Evolutionary conservation across 1,140 invertebrate genomes (phyloP).

Genomic region (Drosophila varians): DNA sequence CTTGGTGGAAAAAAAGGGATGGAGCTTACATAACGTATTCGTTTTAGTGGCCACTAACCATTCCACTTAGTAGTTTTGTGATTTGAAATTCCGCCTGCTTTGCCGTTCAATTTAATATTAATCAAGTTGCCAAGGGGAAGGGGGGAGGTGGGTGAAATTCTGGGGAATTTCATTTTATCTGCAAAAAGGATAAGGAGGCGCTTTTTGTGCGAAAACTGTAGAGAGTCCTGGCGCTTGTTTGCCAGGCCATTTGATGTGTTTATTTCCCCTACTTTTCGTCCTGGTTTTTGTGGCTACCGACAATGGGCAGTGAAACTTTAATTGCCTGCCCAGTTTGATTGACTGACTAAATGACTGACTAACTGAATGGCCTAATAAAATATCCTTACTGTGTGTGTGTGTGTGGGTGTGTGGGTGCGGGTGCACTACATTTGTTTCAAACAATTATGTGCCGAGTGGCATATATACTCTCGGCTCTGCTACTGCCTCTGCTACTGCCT

Average conservation of each 20-base stretch:
- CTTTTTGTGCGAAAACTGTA: not conserved
- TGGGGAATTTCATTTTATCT: slow-evolving; percentile 28
- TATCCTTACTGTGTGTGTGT: slow-evolving; percentile 32
- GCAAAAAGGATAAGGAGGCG: slow-evolving; percentile 14
- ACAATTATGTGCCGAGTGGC: slow-evolving; percentile 75
- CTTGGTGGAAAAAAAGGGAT: not conserved
- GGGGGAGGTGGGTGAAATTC: not conserved
- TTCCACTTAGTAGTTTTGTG: not conserved
- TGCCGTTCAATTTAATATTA: slow-evolving; percentile 35
- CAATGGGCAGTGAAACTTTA: slow-evolving; percentile 74
- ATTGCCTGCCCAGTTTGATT: slow-evolving; percentile 72
- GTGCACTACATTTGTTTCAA: slow-evolving; percentile 75
- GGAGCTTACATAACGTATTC: not conserved
- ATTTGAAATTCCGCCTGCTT: slow-evolving; percentile 8
- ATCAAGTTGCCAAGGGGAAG: not conserved
- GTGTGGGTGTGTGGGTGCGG: slow-evolving; percentile 20
- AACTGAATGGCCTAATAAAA: slow-evolving; percentile 79
- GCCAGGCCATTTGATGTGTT: slow-evolving; percentile 43
- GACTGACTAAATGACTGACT: slow-evolving; percentile 78
- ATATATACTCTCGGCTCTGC: slow-evolving; percentile 29
- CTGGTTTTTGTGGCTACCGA: slow-evolving; percentile 30
- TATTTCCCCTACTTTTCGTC: slow-evolving; percentile 16
- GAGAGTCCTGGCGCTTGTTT: slow-evolving; percentile 5
- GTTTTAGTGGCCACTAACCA: not conserved
- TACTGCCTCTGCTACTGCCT: no score